These are phyloP conservation scores for Nomada ferruginata DNA, from an alignment of 2,888 invertebrate genomes.

Conservation along the genomic window DNA sequence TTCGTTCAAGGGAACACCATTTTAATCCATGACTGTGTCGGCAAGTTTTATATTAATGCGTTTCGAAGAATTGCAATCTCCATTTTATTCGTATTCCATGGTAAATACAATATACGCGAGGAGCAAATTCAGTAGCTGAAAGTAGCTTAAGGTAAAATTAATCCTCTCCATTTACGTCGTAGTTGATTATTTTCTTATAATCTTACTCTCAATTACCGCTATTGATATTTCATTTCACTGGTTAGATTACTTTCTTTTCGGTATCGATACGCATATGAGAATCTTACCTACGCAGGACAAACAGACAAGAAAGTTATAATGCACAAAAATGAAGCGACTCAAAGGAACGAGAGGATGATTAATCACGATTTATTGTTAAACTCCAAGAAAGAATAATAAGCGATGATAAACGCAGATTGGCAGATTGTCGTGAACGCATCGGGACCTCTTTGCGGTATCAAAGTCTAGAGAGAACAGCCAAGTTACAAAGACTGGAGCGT, in stretches of 20 bases:
- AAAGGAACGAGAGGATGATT: neutral
- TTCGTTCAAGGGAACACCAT: too few species aligned
- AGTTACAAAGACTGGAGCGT: constrained; percentile 75
- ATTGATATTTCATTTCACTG: neutral
- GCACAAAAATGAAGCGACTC: neutral
- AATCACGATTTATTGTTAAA: neutral
- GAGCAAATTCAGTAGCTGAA: too few species aligned
- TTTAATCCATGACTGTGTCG: too few species aligned
- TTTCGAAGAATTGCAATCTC: too few species aligned
- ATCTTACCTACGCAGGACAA: neutral
- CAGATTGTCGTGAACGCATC: constrained; percentile 8
- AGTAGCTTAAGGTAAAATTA: too few species aligned
- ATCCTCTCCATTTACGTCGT: neutral
- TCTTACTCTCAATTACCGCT: too few species aligned
- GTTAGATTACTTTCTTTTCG: neutral
- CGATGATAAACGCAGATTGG: neutral
- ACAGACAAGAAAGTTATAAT: neutral
- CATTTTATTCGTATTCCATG: too few species aligned
- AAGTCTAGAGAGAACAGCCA: constrained; percentile 46
- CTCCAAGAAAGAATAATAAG: neutral
- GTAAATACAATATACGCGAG: too few species aligned
- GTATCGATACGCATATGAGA: neutral
- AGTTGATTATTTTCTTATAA: neutral
- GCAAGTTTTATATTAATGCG: too few species aligned
- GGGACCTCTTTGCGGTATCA: neutral